Base-by-base conservation (phyloP, 2,888 invertebrate genomes). In the Epicampocera succincta region DNA sequence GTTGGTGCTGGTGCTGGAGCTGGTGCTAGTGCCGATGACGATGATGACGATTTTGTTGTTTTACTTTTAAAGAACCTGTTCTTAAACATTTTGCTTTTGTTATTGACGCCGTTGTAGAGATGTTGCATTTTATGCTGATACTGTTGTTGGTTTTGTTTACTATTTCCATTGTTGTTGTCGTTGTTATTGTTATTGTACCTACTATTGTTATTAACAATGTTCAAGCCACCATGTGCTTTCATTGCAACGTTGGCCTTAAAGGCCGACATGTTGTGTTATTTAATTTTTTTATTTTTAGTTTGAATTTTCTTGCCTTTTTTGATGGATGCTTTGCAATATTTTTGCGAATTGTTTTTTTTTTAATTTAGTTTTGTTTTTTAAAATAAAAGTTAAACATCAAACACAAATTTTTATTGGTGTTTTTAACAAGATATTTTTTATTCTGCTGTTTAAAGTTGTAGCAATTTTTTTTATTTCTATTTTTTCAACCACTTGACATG, bases 181-280 rank as follows among this genome's bases (percentile, higher is more conserved):
- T 63, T 33, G 11, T 38, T 56, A 33, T 56, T 61, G 21, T 71
- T 48, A 19, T 58, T 73, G 44, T 61, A 61, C 44, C 29, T 73
- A 19, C 42, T 80, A 56, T 75, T 74, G 38, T 58, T 76, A 58
- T 66, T 60, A 48, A 58, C 60, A 58, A 48, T 80, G 75, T 65
- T 81, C 50, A 80, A 83, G 76, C 80, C 61, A 60, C 69, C 74
- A 82, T 82, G 82, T 78, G 82, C 81, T 77, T 80, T 81, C 82
- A 82, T 75, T 78, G 80, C 76, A 83, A 82, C 82, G 68, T 84
- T 89, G 89, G 89, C 88, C 89, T 87, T 88, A 86, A 88, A 88
- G 89, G 89, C 89, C 89, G 87, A 85, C 88, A 87, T 88, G 84
- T 80, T 87, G 83, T 83, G 80, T 75, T 68, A 68, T 81, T 81